Conservation (phyloP, 2,113 vertebrate genomes). For the Octodon degus region DNA sequence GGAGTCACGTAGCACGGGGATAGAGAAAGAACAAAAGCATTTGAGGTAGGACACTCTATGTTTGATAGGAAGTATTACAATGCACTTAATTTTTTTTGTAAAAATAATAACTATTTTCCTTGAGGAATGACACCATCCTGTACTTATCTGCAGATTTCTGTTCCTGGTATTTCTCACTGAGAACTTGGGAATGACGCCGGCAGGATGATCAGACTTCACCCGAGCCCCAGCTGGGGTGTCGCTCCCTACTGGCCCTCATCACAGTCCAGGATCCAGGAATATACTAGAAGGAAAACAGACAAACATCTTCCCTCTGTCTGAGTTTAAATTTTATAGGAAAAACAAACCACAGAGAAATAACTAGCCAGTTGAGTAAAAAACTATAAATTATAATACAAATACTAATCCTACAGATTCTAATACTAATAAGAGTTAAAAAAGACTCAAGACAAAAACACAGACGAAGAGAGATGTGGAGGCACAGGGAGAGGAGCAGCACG, state of each 20-base stretch:
- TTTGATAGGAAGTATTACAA: neutral
- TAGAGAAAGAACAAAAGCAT: no score
- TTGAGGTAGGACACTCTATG: neutral
- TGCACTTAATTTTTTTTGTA: neutral
- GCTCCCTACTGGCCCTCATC: rapidly evolving
- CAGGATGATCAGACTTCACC: neutral
- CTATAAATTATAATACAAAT: neutral
- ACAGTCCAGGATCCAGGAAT: neutral
- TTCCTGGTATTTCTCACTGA: neutral
- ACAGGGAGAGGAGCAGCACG: neutral
- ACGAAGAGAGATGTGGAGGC: no score
- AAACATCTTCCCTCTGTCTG: neutral
- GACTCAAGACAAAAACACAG: neutral
- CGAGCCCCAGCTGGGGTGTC: neutral
- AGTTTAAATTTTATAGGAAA: neutral
- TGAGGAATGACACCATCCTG: neutral
- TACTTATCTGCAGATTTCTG: neutral
- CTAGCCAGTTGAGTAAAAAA: neutral
- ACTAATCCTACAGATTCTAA: no score
- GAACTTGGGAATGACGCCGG: neutral
- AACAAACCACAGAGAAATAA: neutral
- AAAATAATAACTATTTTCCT: neutral
- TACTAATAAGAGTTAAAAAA: neutral
- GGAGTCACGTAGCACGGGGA: no score
- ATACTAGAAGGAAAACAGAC: neutral